phyloP scores from a whole-genome alignment of 64 coral and sea anemone species.

The Montipora cactus region DNA sequence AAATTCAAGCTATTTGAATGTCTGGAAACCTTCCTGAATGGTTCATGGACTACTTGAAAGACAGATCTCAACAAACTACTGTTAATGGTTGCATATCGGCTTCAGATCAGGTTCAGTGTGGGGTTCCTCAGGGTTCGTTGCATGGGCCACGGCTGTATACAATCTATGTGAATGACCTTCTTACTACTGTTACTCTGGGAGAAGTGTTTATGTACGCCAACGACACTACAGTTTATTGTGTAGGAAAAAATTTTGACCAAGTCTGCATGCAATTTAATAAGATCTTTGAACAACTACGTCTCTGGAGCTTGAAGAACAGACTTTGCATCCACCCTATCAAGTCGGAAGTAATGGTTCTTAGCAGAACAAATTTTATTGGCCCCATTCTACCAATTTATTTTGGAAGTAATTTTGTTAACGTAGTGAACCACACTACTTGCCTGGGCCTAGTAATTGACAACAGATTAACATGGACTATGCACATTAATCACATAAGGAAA shows the following conservation, averaged over 20 bases:
- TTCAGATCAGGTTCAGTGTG: background rate
- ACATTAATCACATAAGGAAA: slow-evolving; percentile 1
- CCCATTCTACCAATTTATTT: no score
- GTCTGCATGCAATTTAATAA: no score
- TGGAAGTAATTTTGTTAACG: no score
- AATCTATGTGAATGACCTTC: slow-evolving; percentile 13
- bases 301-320: no score
- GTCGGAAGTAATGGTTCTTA: no score
- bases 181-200: background rate
- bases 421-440: slow-evolving; percentile 15
- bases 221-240: no score
- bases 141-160: slow-evolving; percentile 12
- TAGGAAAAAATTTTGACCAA: no score
- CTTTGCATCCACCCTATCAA: no score
- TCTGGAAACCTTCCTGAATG: background rate
- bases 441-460: slow-evolving; percentile 33
- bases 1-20: background rate
- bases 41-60: slow-evolving; percentile 23
- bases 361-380: no score
- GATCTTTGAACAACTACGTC: no score
- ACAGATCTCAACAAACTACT: background rate
- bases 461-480: slow-evolving; percentile 5
- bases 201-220: slow-evolving; percentile 3
- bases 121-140: background rate
- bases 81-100: background rate